Percentiles rank a stretch among this genome's conserved stretches.
Evolutionary conservation across 2,888 invertebrate genomes (phyloP).

Genomic region (Drosophila rubida): DNA sequence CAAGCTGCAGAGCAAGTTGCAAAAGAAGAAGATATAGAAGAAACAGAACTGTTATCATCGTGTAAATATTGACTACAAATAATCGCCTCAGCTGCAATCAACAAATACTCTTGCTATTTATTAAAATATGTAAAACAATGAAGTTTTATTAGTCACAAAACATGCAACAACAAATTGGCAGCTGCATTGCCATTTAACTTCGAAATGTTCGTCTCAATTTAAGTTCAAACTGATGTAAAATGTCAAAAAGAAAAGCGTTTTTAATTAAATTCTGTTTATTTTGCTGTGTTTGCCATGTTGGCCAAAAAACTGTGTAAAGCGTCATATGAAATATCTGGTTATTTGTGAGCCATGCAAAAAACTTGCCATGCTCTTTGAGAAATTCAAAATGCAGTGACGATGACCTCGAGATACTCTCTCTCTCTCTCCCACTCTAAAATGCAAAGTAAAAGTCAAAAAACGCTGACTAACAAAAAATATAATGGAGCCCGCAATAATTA

Average conservation of each 20-base stretch:
- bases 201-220: not conserved
- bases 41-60: not conserved
- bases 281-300: not conserved
- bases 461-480: not conserved
- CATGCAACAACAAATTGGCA: not conserved
- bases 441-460: not conserved
- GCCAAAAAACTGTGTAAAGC: too few species aligned
- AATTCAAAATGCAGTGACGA: too few species aligned
- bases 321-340: slow-evolving; percentile 1
- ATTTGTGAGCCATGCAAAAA: slow-evolving; percentile 7
- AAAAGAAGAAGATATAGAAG: not conserved
- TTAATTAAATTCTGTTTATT: slow-evolving; percentile 7
- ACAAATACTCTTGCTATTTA: too few species aligned
- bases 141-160: not conserved
- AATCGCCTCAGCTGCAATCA: not conserved
- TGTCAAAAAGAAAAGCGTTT: slow-evolving; percentile 32
- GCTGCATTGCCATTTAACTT: not conserved
- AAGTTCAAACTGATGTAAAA: not conserved
- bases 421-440: too few species aligned
- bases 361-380: not conserved
- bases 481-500: too few species aligned
- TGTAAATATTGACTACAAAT: not conserved
- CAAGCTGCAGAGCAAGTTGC: slow-evolving; percentile 11
- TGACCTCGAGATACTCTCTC: not conserved
- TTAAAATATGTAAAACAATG: too few species aligned